Conservation (phyloP, 2,113 vertebrate species). For the Lipotes vexillifer region DNA sequence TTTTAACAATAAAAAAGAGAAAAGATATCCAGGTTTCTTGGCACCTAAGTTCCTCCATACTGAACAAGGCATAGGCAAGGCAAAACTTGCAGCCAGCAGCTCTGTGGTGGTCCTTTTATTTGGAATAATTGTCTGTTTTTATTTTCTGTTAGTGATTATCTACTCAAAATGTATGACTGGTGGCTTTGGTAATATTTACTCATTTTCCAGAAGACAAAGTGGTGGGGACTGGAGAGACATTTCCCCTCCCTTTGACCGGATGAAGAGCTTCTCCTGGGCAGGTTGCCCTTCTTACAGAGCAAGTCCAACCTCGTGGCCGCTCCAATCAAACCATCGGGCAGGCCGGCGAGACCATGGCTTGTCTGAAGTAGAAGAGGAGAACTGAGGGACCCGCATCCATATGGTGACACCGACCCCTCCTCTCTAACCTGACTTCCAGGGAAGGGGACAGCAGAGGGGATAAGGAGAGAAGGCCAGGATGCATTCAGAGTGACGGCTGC, state of each 20-base stretch:
- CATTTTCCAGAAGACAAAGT: not conserved
- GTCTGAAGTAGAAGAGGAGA: not conserved
- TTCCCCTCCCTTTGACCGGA: not conserved
- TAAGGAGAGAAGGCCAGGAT: not conserved
- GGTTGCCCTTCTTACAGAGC: not conserved
- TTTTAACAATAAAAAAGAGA: not conserved
- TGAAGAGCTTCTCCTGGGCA: not conserved
- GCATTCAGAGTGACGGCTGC: not conserved
- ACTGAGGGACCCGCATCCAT: fast-evolving
- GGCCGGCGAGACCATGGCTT: not conserved
- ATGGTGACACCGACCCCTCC: no score
- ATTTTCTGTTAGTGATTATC: not conserved
- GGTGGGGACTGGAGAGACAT: not conserved
- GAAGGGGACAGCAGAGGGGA: no score
- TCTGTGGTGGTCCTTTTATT: not conserved
- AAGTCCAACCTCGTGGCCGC: not conserved
- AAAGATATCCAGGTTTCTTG: not conserved
- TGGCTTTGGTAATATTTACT: not conserved
- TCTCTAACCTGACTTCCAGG: not conserved
- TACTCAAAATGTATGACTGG: not conserved
- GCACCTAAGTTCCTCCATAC: not conserved
- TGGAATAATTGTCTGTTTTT: not conserved
- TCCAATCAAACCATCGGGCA: not conserved
- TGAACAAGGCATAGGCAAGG: no score
- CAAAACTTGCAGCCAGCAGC: not conserved